Evolutionary conservation across 2,888 invertebrate genomes (phyloP).

Genomic region (Drosophila maculinotata): DNA sequence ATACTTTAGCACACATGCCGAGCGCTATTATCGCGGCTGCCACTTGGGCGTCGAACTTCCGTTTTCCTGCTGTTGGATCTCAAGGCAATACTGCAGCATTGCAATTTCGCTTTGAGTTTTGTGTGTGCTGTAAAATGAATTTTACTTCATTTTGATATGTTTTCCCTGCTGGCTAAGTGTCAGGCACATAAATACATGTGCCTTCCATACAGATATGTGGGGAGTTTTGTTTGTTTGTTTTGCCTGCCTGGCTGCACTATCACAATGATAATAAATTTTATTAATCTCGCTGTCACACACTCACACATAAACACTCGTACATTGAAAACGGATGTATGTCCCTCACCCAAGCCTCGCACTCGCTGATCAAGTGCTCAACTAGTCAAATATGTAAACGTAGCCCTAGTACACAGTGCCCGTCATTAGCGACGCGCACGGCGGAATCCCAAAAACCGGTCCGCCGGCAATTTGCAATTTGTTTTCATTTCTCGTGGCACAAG

Average conservation of each 20-base stretch:
- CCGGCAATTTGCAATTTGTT: conserved; percentile 57
- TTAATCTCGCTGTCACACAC: conserved; percentile 72
- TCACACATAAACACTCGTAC: conserved; percentile 15
- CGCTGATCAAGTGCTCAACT: conserved; percentile 68
- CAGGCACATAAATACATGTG: conserved; percentile 56
- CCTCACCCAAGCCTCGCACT: conserved; percentile 6
- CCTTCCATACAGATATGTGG: conserved; percentile 45
- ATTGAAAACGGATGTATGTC: conserved; percentile 16
- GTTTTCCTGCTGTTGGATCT: conserved; percentile 62
- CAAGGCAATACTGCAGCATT: conserved; percentile 64
- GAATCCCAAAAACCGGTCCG: conserved; percentile 28
- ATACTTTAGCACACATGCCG: conserved; percentile 78
- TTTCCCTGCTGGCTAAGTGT: conserved; percentile 71
- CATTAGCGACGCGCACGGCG: conserved; percentile 34
- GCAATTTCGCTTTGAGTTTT: conserved; percentile 66
- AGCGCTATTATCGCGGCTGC: conserved; percentile 78
- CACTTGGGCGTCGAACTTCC: conserved; percentile 81
- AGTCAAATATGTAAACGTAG: conserved; percentile 60
- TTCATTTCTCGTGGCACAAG: conserved; percentile 50
- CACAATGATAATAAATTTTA: conserved; percentile 79
- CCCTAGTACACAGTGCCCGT: conserved; percentile 19
- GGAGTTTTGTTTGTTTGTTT: conserved; percentile 62
- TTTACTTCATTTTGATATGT: conserved; percentile 79
- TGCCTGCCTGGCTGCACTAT: conserved; percentile 54
- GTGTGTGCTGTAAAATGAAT: conserved; percentile 71